Conservation (phyloP, 2,797 vertebrate species). For the Falco peregrinus region DNA sequence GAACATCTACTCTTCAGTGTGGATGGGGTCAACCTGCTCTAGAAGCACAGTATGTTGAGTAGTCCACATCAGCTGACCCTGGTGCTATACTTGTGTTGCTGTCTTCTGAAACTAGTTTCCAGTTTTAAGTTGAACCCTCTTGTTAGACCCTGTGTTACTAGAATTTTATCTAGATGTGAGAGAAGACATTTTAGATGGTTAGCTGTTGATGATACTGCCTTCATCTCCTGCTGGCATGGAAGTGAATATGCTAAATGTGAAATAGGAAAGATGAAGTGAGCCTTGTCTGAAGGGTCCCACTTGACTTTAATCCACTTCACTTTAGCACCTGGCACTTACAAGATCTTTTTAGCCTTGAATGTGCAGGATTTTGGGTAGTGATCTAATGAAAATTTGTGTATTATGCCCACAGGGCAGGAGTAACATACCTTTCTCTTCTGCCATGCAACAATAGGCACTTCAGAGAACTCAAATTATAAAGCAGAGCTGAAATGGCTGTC, state of each 20-base stretch:
- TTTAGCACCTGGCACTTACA: background rate
- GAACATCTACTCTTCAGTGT: background rate
- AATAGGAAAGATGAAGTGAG: background rate
- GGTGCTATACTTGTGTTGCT: background rate
- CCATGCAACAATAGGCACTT: background rate
- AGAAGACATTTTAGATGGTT: background rate
- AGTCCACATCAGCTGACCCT: too few relatives aligned
- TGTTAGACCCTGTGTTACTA: background rate
- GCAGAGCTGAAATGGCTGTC: background rate
- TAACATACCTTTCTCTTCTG: background rate
- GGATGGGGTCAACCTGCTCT: background rate
- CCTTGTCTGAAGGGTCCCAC: background rate
- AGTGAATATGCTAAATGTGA: background rate
- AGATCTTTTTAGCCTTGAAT: background rate
- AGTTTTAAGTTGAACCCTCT: background rate
- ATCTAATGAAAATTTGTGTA: background rate
- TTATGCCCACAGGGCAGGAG: background rate
- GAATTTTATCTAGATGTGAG: background rate
- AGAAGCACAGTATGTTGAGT: background rate
- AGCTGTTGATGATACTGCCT: background rate
- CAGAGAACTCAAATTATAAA: background rate
- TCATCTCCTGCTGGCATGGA: background rate
- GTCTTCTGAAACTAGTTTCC: background rate
- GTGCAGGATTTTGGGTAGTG: background rate
- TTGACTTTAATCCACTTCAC: background rate